phyloP scores from a whole-genome alignment of 2,888 invertebrate species.

The Drosophila silvestris region DNA sequence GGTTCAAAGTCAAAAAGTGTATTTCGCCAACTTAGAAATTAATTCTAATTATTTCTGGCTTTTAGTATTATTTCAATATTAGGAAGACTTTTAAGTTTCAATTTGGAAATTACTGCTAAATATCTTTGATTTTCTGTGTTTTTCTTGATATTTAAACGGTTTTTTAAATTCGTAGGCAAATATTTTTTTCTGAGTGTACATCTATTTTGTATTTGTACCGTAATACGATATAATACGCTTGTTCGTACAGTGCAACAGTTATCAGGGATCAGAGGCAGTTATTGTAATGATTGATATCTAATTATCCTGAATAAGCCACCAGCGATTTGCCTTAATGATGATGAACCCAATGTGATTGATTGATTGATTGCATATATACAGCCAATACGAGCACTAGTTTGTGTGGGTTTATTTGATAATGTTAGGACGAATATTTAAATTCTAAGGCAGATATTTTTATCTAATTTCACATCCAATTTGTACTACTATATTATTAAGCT shows the following conservation, averaged over 20 bases:
- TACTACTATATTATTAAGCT: not conserved
- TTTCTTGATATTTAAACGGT: not conserved
- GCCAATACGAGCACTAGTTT: not conserved
- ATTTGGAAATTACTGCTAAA: not conserved
- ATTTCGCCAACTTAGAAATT: too few relatives aligned
- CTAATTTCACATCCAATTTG: not conserved
- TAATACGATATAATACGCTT: not conserved
- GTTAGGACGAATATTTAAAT: not conserved
- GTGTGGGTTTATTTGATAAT: not conserved
- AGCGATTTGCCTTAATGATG: conserved; percentile 22
- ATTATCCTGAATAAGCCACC: not conserved
- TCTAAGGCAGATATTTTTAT: not conserved
- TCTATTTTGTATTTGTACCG: not conserved
- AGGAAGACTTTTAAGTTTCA: not conserved
- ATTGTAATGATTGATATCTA: conserved; percentile 6
- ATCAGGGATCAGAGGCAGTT: not conserved
- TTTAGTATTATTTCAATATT: not conserved
- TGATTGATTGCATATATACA: conserved; percentile 13
- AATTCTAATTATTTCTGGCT: too few relatives aligned
- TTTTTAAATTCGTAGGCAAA: not conserved
- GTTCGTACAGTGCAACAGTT: not conserved
- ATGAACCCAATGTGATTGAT: conserved; percentile 25
- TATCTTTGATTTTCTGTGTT: not conserved
- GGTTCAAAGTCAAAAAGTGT: too few relatives aligned
- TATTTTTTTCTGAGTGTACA: not conserved